Evolutionary conservation across 1,140 invertebrate genomes (phyloP).

Genomic region (Solenopsis invicta): DNA sequence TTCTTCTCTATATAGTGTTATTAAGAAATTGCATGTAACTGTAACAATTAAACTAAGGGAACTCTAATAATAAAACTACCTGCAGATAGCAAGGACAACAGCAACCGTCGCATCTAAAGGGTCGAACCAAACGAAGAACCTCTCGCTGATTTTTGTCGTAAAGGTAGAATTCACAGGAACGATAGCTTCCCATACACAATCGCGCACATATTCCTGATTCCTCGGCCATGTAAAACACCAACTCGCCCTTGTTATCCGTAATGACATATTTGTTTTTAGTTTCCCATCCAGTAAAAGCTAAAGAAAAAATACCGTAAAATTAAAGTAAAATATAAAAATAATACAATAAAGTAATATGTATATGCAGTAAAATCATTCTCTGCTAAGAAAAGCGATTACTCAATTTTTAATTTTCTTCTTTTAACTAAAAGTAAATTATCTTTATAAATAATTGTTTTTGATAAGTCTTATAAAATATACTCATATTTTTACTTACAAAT

Average conservation of each 20-base stretch:
- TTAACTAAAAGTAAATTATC: no score
- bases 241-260: conserved; percentile 60
- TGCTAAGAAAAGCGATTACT: no score
- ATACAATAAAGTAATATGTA: neutral
- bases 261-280: conserved; percentile 80
- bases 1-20: neutral
- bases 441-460: no score
- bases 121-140: conserved; percentile 88
- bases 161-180: conserved; percentile 95
- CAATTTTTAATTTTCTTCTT: no score
- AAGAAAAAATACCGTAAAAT: neutral
- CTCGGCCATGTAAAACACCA: conserved; percentile 94
- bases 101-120: conserved; percentile 87
- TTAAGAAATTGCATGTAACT: neutral
- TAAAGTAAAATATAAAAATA: conserved; percentile 1
- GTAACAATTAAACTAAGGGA: neutral
- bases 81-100: conserved; percentile 89
- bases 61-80: conserved; percentile 79
- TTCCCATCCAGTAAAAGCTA: conserved; percentile 76
- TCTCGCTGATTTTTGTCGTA: conserved; percentile 93
- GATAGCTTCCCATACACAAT: conserved; percentile 92
- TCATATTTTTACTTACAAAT: no score
- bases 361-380: no score
- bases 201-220: conserved; percentile 93
- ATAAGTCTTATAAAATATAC: no score